Conservation (phyloP, 2,797 vertebrate genomes). For the Platyrinchus mystaceus region DNA sequence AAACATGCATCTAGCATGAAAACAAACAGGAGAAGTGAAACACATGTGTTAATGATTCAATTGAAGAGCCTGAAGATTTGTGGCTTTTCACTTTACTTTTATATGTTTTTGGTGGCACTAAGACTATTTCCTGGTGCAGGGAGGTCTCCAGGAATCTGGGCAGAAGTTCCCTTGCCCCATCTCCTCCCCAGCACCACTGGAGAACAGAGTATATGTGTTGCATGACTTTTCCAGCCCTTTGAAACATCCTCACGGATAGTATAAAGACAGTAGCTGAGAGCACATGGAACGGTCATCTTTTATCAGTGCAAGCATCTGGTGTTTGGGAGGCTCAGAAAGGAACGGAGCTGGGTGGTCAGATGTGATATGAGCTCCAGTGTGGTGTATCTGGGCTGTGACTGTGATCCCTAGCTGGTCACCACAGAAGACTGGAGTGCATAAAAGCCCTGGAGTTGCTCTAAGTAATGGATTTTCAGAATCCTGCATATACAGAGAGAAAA, state of each 20-base stretch:
- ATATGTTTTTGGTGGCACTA: not conserved
- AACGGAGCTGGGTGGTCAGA: not conserved
- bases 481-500: not conserved
- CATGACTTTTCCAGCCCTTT: not conserved
- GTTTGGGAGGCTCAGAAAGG: not conserved
- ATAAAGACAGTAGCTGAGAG: not conserved
- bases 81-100: not conserved
- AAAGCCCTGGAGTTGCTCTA: not conserved
- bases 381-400: not conserved
- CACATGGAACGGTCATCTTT: not conserved
- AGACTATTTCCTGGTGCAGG: not conserved
- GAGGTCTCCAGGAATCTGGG: not conserved
- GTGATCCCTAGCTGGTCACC: not conserved
- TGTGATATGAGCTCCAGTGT: not conserved
- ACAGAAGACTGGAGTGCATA: not conserved
- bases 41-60: not conserved
- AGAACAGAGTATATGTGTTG: not conserved
- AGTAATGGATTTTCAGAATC: not conserved
- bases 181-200: not conserved
- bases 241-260: not conserved
- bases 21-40: not conserved
- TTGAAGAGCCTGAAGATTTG: not conserved
- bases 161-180: not conserved
- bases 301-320: slow-evolving; percentile 45
- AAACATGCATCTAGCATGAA: not conserved